Percentiles rank a stretch among this genome's conserved stretches.
Conservation (phyloP, 2,113 vertebrate species). For the Peromyscus polionotus region DNA sequence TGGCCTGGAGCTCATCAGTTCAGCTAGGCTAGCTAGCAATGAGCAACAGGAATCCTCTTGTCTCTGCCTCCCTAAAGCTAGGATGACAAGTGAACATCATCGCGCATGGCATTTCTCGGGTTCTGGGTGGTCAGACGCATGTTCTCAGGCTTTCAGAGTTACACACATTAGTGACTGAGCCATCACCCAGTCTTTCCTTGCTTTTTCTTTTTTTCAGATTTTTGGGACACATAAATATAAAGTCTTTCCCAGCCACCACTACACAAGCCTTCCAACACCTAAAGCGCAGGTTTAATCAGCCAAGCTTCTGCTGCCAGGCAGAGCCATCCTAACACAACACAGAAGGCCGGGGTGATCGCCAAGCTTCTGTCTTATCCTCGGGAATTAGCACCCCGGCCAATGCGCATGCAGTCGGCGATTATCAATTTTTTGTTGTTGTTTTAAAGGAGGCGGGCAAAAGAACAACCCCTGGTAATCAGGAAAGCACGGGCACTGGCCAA, state of each 20-base stretch:
- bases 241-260: not conserved
- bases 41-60: no score
- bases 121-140: no score
- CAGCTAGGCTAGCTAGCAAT: not conserved
- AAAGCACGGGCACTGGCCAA: slow-evolving; percentile 47
- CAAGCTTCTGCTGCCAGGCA: slow-evolving; percentile 29
- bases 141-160: not conserved
- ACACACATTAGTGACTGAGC: not conserved
- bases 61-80: not conserved
- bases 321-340: slow-evolving; percentile 5
- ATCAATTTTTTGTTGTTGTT: slow-evolving; percentile 49
- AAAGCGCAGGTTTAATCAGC: slow-evolving; percentile 18
- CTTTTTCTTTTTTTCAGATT: not conserved
- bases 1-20: not conserved
- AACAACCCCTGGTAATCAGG: slow-evolving; percentile 49
- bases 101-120: no score
- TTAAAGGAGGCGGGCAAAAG: slow-evolving; percentile 61
- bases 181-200: no score
- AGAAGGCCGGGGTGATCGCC: slow-evolving; percentile 20
- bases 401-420: not conserved
- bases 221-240: not conserved
- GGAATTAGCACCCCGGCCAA: slow-evolving; percentile 45
- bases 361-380: slow-evolving; percentile 57
- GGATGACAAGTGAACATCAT: not conserved
- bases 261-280: not conserved